These are phyloP conservation scores for Corvus hawaiiensis DNA, from an alignment of 2,113 vertebrate species.

Conservation along the genomic window DNA sequence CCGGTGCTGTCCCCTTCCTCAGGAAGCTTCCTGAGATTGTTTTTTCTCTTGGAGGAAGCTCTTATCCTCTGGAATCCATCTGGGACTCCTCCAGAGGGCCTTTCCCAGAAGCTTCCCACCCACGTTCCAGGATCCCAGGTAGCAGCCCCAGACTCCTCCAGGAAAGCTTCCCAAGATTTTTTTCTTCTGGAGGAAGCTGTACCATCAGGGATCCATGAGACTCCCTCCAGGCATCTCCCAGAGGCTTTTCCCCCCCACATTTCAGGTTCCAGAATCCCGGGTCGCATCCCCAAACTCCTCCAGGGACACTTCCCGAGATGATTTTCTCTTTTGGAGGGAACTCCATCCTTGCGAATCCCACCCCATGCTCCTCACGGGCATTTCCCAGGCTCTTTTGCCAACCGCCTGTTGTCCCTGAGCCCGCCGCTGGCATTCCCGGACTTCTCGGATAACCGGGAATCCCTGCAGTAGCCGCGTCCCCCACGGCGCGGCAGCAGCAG, in stretches of 20 bases:
- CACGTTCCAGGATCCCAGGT: neutral
- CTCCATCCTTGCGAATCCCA: neutral
- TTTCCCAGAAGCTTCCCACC: neutral
- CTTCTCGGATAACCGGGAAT: fast-evolving
- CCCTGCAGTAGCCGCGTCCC: neutral
- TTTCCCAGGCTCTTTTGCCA: neutral
- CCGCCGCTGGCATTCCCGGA: neutral
- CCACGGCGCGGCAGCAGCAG: neutral
- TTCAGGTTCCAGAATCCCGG: neutral
- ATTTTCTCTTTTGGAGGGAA: neutral
- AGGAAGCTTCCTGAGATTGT: neutral
- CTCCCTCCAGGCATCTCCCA: neutral
- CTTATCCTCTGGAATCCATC: neutral
- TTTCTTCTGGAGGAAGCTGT: neutral
- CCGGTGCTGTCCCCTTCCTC: neutral
- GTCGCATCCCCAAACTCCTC: fast-evolving
- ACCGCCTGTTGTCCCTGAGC: fast-evolving
- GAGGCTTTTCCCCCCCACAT: neutral
- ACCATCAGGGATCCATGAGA: neutral
- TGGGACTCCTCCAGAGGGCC: neutral
- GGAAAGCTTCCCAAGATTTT: neutral
- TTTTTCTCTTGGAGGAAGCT: neutral
- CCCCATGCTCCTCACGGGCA: neutral
- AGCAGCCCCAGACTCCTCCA: neutral
- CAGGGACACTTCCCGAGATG: neutral